Base-by-base conservation (phyloP, 2,797 vertebrate genomes). In the Masticophis lateralis region DNA sequence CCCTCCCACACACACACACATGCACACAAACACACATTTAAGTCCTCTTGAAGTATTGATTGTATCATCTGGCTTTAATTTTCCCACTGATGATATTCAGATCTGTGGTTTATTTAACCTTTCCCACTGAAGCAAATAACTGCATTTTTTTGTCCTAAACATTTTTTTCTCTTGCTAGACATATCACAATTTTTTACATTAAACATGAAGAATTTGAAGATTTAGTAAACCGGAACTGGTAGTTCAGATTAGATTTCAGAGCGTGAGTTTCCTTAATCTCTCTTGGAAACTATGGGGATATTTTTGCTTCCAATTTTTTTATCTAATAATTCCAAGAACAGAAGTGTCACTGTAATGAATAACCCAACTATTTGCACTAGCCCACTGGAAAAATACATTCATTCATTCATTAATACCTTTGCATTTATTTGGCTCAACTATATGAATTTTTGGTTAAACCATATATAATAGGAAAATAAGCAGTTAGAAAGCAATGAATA, bases 11-110 rank as follows among this genome's bases (percentile, higher is more conserved):
- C 57, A 59, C 57, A 59, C 57, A 59, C 59, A 60, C 57, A 60
- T 20, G 22, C 59, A 57, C 2, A 9, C 60, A 61, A 22, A 27
- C 60, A 61, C 22, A 61, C 9, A 25, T 93, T 94, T 91, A 93
- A 95, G 91, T 93, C 86, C 93, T 93, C 96, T 95, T 96, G 95
- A 96, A 96, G 92, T 94, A 94, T 27, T 96, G 96, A 95, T 95
- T 95, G 37, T 95, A 86, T 95, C 96, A 96, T 96, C 92, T 96
- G 97, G 96, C 69, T 97, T 96, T 97, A 94, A 97, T 97, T 97
- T 96, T 32, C 91, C 88, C 0, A 0, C 60, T 94, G 96, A 96
- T 94, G 96, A 95, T 96, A 96, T 94, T 97, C 94, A 95, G 95
- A 95, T 95, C 96, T 27, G 11, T 95, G 95, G 95, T 96, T 95